Base-by-base conservation (phyloP, 2,797 vertebrate species). In the Synaphobranchus kaupii region DNA sequence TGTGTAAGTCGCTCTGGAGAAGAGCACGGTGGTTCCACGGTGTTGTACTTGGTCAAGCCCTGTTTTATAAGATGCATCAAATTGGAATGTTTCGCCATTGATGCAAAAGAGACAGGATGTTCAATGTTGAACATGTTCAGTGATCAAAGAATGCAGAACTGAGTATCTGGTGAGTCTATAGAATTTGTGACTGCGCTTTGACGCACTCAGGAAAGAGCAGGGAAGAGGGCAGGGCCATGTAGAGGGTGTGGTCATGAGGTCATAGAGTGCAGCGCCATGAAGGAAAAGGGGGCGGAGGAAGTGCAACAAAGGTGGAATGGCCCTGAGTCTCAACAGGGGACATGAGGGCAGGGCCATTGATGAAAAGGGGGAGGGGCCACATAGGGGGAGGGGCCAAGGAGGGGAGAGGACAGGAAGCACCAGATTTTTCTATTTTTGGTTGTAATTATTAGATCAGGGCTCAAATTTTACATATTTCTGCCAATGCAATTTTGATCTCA, bases 351-450 rank as follows among this genome's bases (percentile, higher is more conserved):
- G n/a, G n/a, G n/a, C n/a, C n/a, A 47, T 78, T 31, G 73, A 31
- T 5, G 39, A 78, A 13, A 78, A 17, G 20, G 12, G 48, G 58
- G 86, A 88, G 52, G 39, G 31, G 84, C 54, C 84, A 73, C 90
- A 91, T 91, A 92, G 90, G 89, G 86, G 86, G 92, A 54, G 54
- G 54, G 54, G 54, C 13, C 54, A 15, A 2, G 15, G 54, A 56
- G 0, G 52, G 52, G 52, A 54, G 52, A 54, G 52, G 52, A 54
- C 9, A 54, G 10, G 1, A 54, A 54, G 52, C 52, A 54, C 13
- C 9, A 54, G 12, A 56, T 56, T 56, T 56, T 15, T 56, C 15
- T 56, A 12, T 9, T 52, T 52, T 52, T 12, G 50, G 50, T 52
- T 52, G 50, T 15, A 60, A 60, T 60, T 60, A 60, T 13, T 22